Evolutionary conservation across 2,797 vertebrate genomes (phyloP), one percentile per base, ranked within the genome.

Genomic region (Enteromius radiatus): DNA sequence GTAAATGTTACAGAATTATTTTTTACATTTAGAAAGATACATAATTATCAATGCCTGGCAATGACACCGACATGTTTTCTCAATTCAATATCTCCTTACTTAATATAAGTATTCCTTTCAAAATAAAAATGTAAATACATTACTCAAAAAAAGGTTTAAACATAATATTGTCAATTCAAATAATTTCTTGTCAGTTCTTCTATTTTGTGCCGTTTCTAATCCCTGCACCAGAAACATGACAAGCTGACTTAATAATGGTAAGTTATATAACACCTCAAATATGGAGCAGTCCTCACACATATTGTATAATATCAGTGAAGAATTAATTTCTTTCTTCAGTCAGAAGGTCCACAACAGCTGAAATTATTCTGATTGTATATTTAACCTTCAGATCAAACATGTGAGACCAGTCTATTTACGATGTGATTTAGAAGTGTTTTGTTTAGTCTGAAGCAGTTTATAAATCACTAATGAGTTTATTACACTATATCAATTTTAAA

Each of bases 381-480:
- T 52, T 64, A 54, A n/a, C 47, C 41, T 28, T 80, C 65, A 69
- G 17, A 59, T 56, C 49, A 59, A 68, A 41, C 17, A 31, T 63
- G 15, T 21, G 38, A 49, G 6, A 73, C 23, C 31, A 64, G 5
- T 26, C 52, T 17, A 6, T 41, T 19, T 33, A 65, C 31, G 61
- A 61, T 11, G 23, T 21, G 31, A 68, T 38, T 69, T 52, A 67
- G 63, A 78, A 52, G 28, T 14, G 26, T 15, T 65, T 78, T 19
- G 47, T 56, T 80, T 33, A 41, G 38, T 14, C 12, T 15, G 12
- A 71, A 54, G 59, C 28, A 1, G 23, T 33, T 68, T 75, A 28
- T 76, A 7, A 78, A 78, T 41, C 70, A 47, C 17, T 69, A 77
- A 78, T 69, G 54, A 41, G 8, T 41, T 41, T 41, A 41, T 41